phyloP scores from a whole-genome alignment of 2,888 invertebrate species.

The Rhingia rostrata region DNA sequence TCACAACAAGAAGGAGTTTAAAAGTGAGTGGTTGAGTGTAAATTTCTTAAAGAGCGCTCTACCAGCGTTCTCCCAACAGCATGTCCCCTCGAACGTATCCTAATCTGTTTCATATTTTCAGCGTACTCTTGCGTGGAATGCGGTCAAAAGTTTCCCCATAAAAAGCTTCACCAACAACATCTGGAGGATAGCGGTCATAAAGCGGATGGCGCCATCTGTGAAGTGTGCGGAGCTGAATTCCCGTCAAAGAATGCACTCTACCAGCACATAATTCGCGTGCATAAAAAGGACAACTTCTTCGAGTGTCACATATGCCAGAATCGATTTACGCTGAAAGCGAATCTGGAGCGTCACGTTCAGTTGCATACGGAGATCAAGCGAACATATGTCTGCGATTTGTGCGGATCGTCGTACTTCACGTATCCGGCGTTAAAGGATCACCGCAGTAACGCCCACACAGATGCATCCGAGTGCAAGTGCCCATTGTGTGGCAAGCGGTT shows the following conservation, averaged over 20 bases:
- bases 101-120: constrained; percentile 62
- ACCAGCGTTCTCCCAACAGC: constrained; percentile 18
- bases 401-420: constrained; percentile 83
- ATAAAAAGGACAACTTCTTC: constrained; percentile 82
- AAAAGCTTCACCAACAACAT: constrained; percentile 82
- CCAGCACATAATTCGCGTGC: constrained; percentile 82
- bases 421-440: constrained; percentile 83
- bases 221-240: constrained; percentile 82
- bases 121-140: constrained; percentile 82
- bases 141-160: constrained; percentile 81
- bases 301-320: constrained; percentile 83
- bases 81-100: background rate
- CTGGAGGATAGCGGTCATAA: constrained; percentile 82
- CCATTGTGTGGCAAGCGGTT: constrained; percentile 82
- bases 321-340: constrained; percentile 82
- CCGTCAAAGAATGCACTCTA: constrained; percentile 82
- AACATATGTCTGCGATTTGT: constrained; percentile 82
- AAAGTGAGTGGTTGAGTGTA: constrained; percentile 82
- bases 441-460: constrained; percentile 82
- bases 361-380: constrained; percentile 82
- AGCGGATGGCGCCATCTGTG: constrained; percentile 82
- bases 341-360: constrained; percentile 82
- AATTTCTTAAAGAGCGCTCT: constrained; percentile 76
- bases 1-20: constrained; percentile 83
- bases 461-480: constrained; percentile 82